Evolutionary conservation across 2,113 vertebrate species (phyloP).

Genomic region (Actinemys pallida): DNA sequence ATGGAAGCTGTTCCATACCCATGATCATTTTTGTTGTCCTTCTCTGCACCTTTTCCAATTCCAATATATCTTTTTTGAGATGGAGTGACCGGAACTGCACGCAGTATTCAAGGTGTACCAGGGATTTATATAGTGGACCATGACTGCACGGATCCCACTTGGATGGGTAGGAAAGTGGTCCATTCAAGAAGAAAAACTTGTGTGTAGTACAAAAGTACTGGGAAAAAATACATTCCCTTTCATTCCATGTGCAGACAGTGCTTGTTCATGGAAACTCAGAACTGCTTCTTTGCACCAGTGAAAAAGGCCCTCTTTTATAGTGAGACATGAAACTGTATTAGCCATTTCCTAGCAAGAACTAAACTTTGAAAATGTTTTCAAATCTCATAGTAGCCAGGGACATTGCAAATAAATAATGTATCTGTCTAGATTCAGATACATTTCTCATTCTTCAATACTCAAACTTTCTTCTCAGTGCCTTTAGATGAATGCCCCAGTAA

Average conservation of each 20-base stretch:
- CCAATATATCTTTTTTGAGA: neutral
- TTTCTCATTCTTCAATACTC: neutral
- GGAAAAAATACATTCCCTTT: neutral
- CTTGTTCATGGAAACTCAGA: neutral
- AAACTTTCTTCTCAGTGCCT: fast-evolving
- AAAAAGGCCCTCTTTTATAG: neutral
- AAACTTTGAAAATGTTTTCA: neutral
- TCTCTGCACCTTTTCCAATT: neutral
- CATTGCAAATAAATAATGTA: fast-evolving
- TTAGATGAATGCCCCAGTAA: fast-evolving
- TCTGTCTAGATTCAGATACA: fast-evolving
- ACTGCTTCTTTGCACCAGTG: neutral
- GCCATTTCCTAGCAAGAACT: neutral
- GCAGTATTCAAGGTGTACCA: neutral
- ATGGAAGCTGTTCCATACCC: neutral
- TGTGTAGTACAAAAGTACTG: neutral
- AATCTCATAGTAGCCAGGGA: fast-evolving
- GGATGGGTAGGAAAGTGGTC: neutral
- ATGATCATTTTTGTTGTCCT: neutral
- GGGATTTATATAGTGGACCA: neutral
- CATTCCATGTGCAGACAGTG: neutral
- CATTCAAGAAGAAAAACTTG: neutral
- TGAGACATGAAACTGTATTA: neutral
- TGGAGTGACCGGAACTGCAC: neutral
- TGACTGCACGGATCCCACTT: neutral